phyloP scores from a whole-genome alignment of 2,113 vertebrate genomes.

The Daphoenositta chrysoptera region DNA sequence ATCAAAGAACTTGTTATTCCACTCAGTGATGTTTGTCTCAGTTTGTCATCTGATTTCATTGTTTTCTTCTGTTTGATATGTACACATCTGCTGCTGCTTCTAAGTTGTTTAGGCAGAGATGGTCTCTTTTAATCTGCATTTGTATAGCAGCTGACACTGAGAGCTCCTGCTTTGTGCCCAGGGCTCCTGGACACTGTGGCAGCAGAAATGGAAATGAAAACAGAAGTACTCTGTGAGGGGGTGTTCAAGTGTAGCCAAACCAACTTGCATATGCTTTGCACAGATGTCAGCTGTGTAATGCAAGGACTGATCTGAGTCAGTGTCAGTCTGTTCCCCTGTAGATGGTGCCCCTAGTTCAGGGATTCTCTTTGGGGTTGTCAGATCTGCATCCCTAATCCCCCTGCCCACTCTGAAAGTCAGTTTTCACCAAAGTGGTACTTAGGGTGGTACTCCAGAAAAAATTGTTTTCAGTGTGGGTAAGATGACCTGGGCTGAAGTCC shows the following conservation, averaged over 20 bases:
- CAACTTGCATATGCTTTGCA: background rate
- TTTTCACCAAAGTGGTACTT: background rate
- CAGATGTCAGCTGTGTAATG: background rate
- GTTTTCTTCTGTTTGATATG: constrained; percentile 24
- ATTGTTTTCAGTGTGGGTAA: background rate
- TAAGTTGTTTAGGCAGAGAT: background rate
- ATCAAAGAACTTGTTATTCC: background rate
- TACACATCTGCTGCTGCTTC: background rate
- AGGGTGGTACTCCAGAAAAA: background rate
- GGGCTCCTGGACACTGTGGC: background rate
- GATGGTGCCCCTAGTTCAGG: constrained; percentile 55
- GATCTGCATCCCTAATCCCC: background rate
- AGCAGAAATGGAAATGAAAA: background rate
- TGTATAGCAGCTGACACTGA: background rate
- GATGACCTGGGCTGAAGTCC: background rate
- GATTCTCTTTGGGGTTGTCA: constrained; percentile 16
- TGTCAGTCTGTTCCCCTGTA: constrained; percentile 50
- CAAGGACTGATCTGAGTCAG: background rate
- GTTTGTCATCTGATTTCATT: background rate
- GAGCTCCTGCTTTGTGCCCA: background rate
- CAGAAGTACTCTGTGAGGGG: background rate
- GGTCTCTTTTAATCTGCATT: background rate
- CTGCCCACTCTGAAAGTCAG: background rate
- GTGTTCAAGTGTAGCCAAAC: background rate
- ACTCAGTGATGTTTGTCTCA: background rate